Evolutionary conservation across 2,113 vertebrate genomes (phyloP), one percentile per base, ranked within the genome.

Genomic region (Pitta sordida): DNA sequence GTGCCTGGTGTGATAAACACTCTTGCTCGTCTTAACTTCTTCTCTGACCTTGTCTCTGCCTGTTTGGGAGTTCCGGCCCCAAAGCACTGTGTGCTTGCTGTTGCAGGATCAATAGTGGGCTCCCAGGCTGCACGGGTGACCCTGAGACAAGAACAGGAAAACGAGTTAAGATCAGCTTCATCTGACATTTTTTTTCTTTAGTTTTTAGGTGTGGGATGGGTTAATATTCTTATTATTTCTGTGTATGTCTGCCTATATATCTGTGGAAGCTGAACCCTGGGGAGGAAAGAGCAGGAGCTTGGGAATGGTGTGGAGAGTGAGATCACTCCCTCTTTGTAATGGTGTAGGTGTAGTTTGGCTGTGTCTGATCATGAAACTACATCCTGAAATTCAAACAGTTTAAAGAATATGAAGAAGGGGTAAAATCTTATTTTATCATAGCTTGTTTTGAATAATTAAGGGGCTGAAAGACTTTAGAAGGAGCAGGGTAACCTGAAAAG

Each of bases 221-320:
- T 32, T 51, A 52, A 15, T 39, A 29, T 37, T 70, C 37, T 53
- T 29, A 18, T 65, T 22, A 18, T 65, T 85, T 67, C 22, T 51
- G 4, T 46, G 20, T 7, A 1, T 34, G 8, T 34, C n/a, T 69
- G 9, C 41, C 32, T 73, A 0, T 58, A 1, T 14, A 43, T 18
- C 11, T 1, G 1, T 49, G 37, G 46, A 65, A 7, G 16, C 44
- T 93, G 63, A 91, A 59, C 7, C 9, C 21, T 26, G 32, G 3
- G 15, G 18, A 67, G 14, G 37, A 70, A 74, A 63, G 43, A 32
- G 29, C 22, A 77, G 59, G 37, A 83, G 13, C 0, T 1, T 78
- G 34, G 29, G 44, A 23, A 16, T 7, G 0, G 3, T 5, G 10
- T 21, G 5, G 14, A 65, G 27, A 69, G 41, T 44, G 41, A 51